phyloP scores from a whole-genome alignment of 1,140 invertebrate genomes.

The Anthonomus grandis region DNA sequence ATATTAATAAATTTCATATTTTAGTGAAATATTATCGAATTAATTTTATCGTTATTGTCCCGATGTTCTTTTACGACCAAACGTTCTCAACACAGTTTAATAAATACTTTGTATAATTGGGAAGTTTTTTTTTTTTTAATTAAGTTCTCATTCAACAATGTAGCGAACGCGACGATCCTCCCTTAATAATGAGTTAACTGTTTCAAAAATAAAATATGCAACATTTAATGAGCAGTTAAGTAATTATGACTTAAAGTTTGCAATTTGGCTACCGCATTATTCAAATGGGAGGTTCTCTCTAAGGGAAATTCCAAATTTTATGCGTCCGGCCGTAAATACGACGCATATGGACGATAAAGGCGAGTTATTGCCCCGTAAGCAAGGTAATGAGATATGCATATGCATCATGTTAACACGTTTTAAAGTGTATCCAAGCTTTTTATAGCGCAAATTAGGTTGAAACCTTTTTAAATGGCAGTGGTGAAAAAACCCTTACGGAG shows the following conservation, averaged over 20 bases:
- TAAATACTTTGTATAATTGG: too few relatives aligned
- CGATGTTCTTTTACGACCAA: slow-evolving; percentile 3
- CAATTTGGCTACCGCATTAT: slow-evolving; percentile 14
- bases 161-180: too few relatives aligned
- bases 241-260: slow-evolving; percentile 8
- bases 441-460: background rate
- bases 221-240: slow-evolving; percentile 11
- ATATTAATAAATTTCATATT: slow-evolving; percentile 25
- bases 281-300: slow-evolving; percentile 1
- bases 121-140: too few relatives aligned
- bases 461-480: background rate
- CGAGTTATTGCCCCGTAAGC: slow-evolving; percentile 6
- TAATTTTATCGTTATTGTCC: slow-evolving; percentile 22
- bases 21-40: slow-evolving; percentile 24
- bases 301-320: slow-evolving; percentile 12
- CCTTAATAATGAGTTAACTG: too few relatives aligned
- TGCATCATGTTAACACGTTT: slow-evolving; percentile 6
- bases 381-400: slow-evolving; percentile 2
- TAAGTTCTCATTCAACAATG: too few relatives aligned
- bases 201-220: too few relatives aligned
- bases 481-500: too few relatives aligned
- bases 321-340: slow-evolving; percentile 10
- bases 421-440: background rate
- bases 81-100: too few relatives aligned
- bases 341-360: slow-evolving; percentile 11